Evolutionary conservation across 1,140 invertebrate species (phyloP), one percentile per base, ranked within the genome.

Genomic region (Drosophila obscura): DNA sequence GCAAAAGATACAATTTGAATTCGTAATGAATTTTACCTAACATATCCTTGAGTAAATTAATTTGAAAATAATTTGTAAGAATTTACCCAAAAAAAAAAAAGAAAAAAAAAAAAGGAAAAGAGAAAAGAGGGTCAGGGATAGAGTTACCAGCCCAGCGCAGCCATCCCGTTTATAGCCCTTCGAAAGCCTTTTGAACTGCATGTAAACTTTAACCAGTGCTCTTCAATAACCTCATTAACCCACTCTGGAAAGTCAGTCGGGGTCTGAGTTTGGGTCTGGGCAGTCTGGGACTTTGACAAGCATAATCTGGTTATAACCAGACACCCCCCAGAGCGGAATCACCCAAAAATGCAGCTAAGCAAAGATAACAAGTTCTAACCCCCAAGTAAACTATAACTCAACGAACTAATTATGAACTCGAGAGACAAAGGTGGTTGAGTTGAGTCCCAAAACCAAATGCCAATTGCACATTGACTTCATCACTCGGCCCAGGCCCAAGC

Each of bases 1-100:
- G 66, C 71, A 83, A 67, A 85, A 87, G 71, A 88, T 88, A 88
- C 79, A 83, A 76, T 78, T 85, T 79, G 79, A 88, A 88, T 88
- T 63, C 65, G 45, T 65, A 83, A 85, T 85, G 59, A 71, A 76
- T 75, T 68, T 72, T 49, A 58, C 31, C 16, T 59, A 63, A 2
- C 2, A 24, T 15, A n/a, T 24, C 24, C 8, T 6, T 15, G 8
- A 31, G n/a, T n/a, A 63, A 43, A 46, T 51, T 56, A 52, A 73
- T 64, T 53, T 8, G 41, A 44, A 73, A 73, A 16, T 24, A 39
- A 51, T 64, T 73, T 11, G 3, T 4, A 13, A 28, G 26, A 44
- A 58, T 58, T 24, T 3, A 22, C 31, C n/a, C 13, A 50, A 24
- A 19, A 16, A 35, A 46, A 13, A 35, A 52, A 7, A 1, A 19